Base-by-base conservation (phyloP, 2,888 invertebrate species). In the Agonopterix subpropinquella region DNA sequence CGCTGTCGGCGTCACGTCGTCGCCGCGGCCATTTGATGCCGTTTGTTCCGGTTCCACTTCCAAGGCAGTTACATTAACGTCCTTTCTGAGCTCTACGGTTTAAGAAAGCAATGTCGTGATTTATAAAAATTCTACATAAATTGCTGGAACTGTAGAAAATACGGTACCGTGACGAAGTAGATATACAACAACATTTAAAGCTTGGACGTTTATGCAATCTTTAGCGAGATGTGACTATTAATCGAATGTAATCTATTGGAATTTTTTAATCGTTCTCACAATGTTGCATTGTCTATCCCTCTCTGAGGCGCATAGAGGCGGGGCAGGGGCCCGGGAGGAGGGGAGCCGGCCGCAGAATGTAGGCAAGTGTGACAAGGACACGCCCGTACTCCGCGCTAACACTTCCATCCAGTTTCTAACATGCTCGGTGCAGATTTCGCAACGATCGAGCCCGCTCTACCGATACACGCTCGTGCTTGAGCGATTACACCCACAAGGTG, bases 321-420 rank as follows among this genome's bases (percentile, higher is more conserved):
- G 61, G 70, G 67, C 58, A 64, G 62, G 68, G 68, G 71, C 61
- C 69, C 51, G 57, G 54, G 67, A 61, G 67, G 76, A 57, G 78
- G 73, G 79, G 70, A 73, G 77, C 71, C 69, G 71, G 79, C 76
- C 75, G 71, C 77, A 80, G 83, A 87, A 88, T 88, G 87, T 87
- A 86, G 87, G 87, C 87, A 88, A 88, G 77, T 86, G 86, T 87
- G 87, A 87, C 87, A 88, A 88, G 87, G 87, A 86, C 87, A 86
- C 84, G 82, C 87, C 84, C 83, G 87, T 84, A 86, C 86, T 78
- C 75, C 75, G 80, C 76, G 78, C 80, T 78, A 85, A 80, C 81
- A 85, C 83, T 86, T 84, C 87, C 86, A 88, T 85, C 86, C 82
- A 88, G 87, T 87, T 87, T 85, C 86, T 86, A 88, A 85, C 79